Evolutionary conservation across 2,113 vertebrate species (phyloP), one percentile per base, ranked within the genome.

Genomic region (Mandrillus leucophaeus): DNA sequence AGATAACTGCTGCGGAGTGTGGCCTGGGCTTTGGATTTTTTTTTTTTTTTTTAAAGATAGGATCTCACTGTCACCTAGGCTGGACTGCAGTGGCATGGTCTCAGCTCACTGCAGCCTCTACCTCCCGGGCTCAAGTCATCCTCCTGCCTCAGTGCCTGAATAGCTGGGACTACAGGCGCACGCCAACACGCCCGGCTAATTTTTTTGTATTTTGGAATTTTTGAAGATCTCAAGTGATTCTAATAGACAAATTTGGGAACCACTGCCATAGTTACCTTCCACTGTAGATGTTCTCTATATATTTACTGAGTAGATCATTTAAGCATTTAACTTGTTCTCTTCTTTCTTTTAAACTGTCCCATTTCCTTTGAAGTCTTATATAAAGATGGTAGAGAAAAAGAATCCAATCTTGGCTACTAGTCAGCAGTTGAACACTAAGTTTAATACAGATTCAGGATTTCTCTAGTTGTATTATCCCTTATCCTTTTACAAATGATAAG

Each of bases 361-460:
- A 92, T 72, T 91, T 76, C 57, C 43, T 92, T 88, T n/a, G 8
- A 92, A 94, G 38, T 95, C 64, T 94, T 76, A 22, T 8, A 76
- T 85, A 11, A 90, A 92, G 40, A 82, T 66, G 25, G 35, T 17
- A 81, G 30, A 50, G 30, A 64, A 45, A 84, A 73, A 82, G 20
- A 76, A 14, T 35, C 8, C 45, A 23, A 81, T 45, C 32, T 70
- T 90, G 48, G 23, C 50, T 78, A 85, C 8, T 68, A 50, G 81
- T 38, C 64, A 72, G 40, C 64, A 93, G 22, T 79, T 90, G 70
- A 85, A 45, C 14, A 81, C 30, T 59, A 76, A 66, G 6, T 94
- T 88, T 88, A 85, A 76, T 52, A 59, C 11, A 86, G 76, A 16
- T 85, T 92, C 45, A 75, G 50, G 9, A 80, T 52, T 83, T 81